Base-by-base conservation (phyloP, 2,797 vertebrate genomes). In the Schizopygopsis malacanthus region DNA sequence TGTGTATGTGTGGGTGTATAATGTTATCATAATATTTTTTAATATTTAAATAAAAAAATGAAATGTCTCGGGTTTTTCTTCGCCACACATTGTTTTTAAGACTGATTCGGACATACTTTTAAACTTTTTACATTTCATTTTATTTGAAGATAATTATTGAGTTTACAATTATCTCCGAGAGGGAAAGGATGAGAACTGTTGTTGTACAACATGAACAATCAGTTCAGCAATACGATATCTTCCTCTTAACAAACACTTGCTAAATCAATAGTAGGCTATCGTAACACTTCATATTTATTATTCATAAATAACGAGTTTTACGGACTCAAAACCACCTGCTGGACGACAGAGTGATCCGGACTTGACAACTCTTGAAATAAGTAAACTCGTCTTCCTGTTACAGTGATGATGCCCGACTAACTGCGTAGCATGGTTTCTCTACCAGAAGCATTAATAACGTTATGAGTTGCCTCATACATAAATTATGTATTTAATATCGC, bases 271-370 rank as follows among this genome's bases (percentile, higher is more conserved):
- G 91, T 92, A n/a, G 22, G 56, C 56, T 59, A 95, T 95, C 95
- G 95, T 94, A 94, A 93, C 93, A 92, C 91, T 89, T 82, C 86
- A 89, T 94, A 95, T 95, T 95, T 92, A 96, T 96, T 95, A 96
- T 96, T 96, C 91, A 96, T 95, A 94, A 93, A 94, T 94, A 94
- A 94, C 89, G 79, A 85, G 90, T 92, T 93, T 92, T 89, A 92
- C 88, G 90, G 88, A 67, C 69, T 79, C 75, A 84, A 92, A 94
- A 93, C 93, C 93, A 93, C 93, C 92, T 92, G 91, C 92, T 93
- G 92, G 92, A 91, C 79, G 22, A 50, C 39, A 80, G 69, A 67
- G 18, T 87, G 37, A 81, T 47, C 50, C 79, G 45, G 63, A 78
- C 45, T 43, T 79, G 75, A 85, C 79, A 86, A 79, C 54, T 59